Conservation (phyloP, 2,113 vertebrate genomes). For the Atractosteus spatula region DNA sequence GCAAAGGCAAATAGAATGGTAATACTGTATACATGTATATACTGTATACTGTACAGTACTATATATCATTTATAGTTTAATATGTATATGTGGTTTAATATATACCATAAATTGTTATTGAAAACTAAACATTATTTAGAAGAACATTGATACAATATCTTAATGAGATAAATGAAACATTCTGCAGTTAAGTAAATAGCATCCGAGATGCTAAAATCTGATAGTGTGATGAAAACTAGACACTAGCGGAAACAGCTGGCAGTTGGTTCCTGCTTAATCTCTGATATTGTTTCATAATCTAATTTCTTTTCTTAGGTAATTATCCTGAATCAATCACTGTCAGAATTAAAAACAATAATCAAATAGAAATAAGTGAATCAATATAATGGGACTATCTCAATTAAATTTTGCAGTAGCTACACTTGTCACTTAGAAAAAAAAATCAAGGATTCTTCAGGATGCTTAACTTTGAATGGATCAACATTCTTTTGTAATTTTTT, state of each 20-base stretch:
- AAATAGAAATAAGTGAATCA: slow-evolving; percentile 51
- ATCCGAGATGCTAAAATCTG: slow-evolving; percentile 6
- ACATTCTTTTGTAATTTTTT: not conserved
- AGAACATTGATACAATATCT: too few species aligned
- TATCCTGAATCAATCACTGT: slow-evolving; percentile 77
- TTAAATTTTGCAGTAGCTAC: slow-evolving; percentile 1
- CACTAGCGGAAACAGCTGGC: slow-evolving; percentile 31
- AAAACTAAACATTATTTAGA: too few species aligned
- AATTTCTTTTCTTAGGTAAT: slow-evolving; percentile 70
- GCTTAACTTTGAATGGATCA: not conserved
- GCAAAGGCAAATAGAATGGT: too few species aligned
- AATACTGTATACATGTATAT: too few species aligned
- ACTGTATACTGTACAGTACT: too few species aligned
- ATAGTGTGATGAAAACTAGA: slow-evolving; percentile 53
- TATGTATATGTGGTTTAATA: too few species aligned
- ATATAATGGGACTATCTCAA: slow-evolving; percentile 43
- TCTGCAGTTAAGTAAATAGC: not conserved
- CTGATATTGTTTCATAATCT: slow-evolving; percentile 71
- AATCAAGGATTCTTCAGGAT: not conserved
- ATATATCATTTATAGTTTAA: too few species aligned
- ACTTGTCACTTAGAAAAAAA: not conserved
- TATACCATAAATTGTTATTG: too few species aligned
- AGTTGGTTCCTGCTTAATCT: slow-evolving; percentile 61
- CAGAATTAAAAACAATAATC: slow-evolving; percentile 70
- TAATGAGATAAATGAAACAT: too few species aligned